Base-by-base conservation (phyloP, 2,113 vertebrate species). In the Pangasianodon hypophthalmus region DNA sequence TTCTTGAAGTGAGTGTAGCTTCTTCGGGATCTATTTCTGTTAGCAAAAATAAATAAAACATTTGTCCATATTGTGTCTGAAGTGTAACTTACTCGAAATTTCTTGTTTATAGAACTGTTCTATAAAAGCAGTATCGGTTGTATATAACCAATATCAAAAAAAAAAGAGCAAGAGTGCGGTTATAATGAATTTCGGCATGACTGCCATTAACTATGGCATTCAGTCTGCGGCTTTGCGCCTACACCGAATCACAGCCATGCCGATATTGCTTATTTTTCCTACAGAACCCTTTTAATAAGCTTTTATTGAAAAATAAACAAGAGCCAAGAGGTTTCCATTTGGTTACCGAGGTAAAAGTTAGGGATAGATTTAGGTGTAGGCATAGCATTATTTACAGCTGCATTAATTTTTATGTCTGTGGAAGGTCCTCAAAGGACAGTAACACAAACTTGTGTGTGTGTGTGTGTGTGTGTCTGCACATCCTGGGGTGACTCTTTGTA, bases 401-500 rank as follows among this genome's bases (percentile, higher is more conserved):
- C 8, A 44, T 44, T 77, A 11, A 29, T 21, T 48, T 50, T 79
- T 79, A 9, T 2, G 8, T 77, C 19, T 24, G 2, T 79, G 37
- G 44, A 79, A 79, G 21, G 21, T 46, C 75, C 44, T 29, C 9
- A 50, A 29, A 50, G 44, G 24, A 79, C 10, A 48, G 7, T 54
- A 52, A 80, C 13, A 52, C 13, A 29, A 52, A 26, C 19, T 24
- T 24, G 46, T 50, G 64, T 24, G 88, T 44, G 86, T 21, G 84
- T 58, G 77, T 56, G 85, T 60, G 60, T 69, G 24, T 52, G 60
- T 80, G n/a, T 26, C 4, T 87, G 73, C 71, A 46, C 64, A 84
- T 90, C 71, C 88, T 87, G 71, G 64, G 32, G 56, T 91, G 84
- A 83, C 64, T 90, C 52, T 90, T 92, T 94, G 93, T 92, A 94